Conservation (phyloP, 2,888 invertebrate genomes). For the Argyresthia goedartella region DNA sequence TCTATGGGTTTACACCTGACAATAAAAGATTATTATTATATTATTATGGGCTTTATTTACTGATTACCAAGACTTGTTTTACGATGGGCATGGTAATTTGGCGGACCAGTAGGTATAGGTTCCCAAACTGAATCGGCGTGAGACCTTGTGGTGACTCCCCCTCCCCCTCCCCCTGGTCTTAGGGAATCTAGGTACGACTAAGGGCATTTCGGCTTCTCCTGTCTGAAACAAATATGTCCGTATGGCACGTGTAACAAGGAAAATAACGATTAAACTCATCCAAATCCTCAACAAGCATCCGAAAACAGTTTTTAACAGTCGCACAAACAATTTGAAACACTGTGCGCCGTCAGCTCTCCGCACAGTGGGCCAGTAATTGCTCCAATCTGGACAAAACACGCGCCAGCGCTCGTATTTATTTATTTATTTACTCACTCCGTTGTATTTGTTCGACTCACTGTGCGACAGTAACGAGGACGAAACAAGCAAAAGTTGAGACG, state of each 20-base stretch:
- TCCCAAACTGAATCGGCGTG: no score
- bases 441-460: constrained; percentile 35
- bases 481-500: constrained; percentile 1
- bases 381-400: constrained; percentile 58
- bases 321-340: neutral
- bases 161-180: no score
- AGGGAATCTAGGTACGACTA: no score
- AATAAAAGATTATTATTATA: no score
- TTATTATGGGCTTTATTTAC: no score
- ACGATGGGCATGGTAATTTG: no score
- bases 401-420: constrained; percentile 50
- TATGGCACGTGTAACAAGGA: neutral
- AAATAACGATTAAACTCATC: neutral
- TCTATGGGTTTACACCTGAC: no score
- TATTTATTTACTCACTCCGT: constrained; percentile 43
- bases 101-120: no score
- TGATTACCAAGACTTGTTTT: no score
- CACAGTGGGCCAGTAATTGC: constrained; percentile 38
- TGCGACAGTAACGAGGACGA: constrained; percentile 40
- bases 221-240: neutral
- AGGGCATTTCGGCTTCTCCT: no score
- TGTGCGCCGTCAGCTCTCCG: constrained; percentile 1
- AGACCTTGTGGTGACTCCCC: no score
- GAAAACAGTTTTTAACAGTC: neutral
- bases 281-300: neutral